These are phyloP conservation scores for Ceratina japonica DNA, from an alignment of 1,140 invertebrate genomes.

Conservation along the genomic window DNA sequence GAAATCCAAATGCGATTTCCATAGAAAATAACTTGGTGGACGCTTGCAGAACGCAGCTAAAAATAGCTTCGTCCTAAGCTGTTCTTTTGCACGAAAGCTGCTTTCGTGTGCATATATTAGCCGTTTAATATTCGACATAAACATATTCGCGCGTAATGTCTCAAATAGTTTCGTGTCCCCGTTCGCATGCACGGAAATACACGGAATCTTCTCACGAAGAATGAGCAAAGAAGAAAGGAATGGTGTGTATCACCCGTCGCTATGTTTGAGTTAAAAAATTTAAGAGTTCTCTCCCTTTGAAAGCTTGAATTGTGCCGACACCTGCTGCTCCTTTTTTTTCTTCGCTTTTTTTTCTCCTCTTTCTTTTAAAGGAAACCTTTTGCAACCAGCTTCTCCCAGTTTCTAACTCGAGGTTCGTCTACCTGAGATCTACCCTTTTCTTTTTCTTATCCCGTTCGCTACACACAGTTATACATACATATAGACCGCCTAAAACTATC, in stretches of 20 bases:
- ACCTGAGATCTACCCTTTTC: slow-evolving; percentile 39
- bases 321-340: slow-evolving; percentile 36
- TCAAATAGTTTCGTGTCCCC: slow-evolving; percentile 19
- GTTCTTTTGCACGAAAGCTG: not conserved
- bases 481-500: slow-evolving; percentile 45
- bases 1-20: not conserved
- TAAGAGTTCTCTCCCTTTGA: slow-evolving; percentile 44
- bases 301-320: slow-evolving; percentile 43
- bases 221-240: slow-evolving; percentile 44
- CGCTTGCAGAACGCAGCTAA: not conserved
- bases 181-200: slow-evolving; percentile 33
- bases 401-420: slow-evolving; percentile 38
- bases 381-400: slow-evolving; percentile 49
- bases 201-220: slow-evolving; percentile 13
- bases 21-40: slow-evolving; percentile 1
- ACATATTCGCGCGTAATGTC: slow-evolving; percentile 7
- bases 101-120: not conserved
- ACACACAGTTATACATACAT: slow-evolving; percentile 45
- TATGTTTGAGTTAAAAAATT: slow-evolving; percentile 58
- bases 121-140: slow-evolving; percentile 7
- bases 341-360: slow-evolving; percentile 17
- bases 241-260: slow-evolving; percentile 47
- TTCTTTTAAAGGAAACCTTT: slow-evolving; percentile 30
- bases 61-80: not conserved
- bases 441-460: slow-evolving; percentile 19